A percentile compares a stretch with the other conserved stretches of the same genome.
phyloP scores from a whole-genome alignment of 2,113 vertebrate species.

The Athene cunicularia region DNA sequence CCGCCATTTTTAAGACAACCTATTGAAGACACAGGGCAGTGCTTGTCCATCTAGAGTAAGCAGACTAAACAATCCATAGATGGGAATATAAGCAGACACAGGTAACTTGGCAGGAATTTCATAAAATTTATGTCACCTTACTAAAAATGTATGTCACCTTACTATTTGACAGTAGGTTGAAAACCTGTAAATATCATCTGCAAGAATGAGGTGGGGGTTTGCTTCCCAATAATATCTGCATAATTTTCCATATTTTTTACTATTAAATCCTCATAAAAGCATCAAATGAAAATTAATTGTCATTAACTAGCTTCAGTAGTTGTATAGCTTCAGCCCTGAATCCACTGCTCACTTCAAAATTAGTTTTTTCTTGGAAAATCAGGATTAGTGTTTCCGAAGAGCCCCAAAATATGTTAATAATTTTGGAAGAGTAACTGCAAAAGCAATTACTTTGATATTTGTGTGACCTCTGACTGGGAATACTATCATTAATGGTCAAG shows the following conservation, averaged over 20 bases:
- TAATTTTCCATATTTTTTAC: neutral
- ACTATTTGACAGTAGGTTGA: neutral
- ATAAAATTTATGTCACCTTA: neutral
- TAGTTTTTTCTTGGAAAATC: neutral
- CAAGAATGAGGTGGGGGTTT: neutral
- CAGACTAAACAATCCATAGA: fast-evolving
- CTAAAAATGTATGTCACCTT: neutral
- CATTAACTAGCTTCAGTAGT: neutral
- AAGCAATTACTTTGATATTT: neutral
- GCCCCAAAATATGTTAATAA: no score
- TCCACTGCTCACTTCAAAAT: neutral
- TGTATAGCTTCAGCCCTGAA: neutral
- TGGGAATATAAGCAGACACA: neutral
- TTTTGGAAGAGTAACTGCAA: neutral
- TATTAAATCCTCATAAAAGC: neutral
- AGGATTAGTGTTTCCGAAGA: neutral
- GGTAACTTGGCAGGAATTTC: neutral
- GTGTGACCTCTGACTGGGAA: neutral
- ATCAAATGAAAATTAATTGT: neutral
- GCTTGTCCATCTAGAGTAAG: neutral
- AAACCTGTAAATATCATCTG: neutral
- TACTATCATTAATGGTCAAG: neutral
- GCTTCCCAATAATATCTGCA: neutral
- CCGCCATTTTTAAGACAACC: neutral
- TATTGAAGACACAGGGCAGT: neutral